A percentile compares a stretch with the other conserved stretches of the same genome.
phyloP scores from a whole-genome alignment of 2,888 invertebrate genomes.

The Archips crataeganus region DNA sequence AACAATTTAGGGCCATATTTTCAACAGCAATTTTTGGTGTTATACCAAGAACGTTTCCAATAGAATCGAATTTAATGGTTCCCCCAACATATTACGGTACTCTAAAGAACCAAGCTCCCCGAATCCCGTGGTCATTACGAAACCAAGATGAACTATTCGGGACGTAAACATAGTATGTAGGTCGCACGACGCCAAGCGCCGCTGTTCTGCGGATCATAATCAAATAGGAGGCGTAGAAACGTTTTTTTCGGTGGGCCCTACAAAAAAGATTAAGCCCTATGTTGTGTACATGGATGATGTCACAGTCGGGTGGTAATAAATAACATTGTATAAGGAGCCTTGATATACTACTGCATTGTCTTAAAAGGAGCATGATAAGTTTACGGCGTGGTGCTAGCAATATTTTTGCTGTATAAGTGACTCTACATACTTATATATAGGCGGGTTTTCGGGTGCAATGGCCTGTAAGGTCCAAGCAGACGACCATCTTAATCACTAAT shows the following conservation, averaged over 20 bases:
- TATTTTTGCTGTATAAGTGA: not conserved
- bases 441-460: not conserved
- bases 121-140: conserved; percentile 24
- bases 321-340: not conserved
- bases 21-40: not conserved
- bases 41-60: not conserved
- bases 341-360: not conserved
- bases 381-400: not conserved
- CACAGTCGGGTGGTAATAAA: not conserved
- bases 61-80: not conserved
- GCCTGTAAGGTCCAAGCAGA: not conserved
- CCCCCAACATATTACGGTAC: not conserved
- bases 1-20: not conserved
- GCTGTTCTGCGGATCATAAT: conserved; percentile 38
- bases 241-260: conserved; percentile 21
- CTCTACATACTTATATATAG: not conserved
- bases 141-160: conserved; percentile 35
- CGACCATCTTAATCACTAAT: no score
- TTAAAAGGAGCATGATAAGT: not conserved
- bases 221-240: conserved; percentile 21
- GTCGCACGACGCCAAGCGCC: conserved; percentile 23
- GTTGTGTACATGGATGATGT: conserved; percentile 8
- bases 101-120: conserved; percentile 8
- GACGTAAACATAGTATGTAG: conserved; percentile 40
- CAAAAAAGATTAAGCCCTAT: conserved; percentile 9